phyloP scores from a whole-genome alignment of 1,140 invertebrate species.

The Drosophila varians region DNA sequence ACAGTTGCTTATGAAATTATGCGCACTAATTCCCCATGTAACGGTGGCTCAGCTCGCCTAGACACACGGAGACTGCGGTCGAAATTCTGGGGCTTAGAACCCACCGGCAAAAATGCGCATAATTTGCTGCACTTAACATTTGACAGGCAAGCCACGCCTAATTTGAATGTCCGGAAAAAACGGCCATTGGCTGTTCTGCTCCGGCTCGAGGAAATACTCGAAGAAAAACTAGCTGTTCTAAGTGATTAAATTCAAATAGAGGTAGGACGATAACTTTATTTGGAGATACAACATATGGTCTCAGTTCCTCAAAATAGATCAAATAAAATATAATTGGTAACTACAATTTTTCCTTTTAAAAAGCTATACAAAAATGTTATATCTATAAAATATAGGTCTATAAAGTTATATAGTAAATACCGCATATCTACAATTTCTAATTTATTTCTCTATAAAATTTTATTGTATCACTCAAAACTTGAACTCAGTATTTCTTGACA shows the following conservation, averaged over 20 bases:
- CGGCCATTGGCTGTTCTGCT: background rate
- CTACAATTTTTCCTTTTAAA: too few relatives aligned
- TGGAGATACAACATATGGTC: too few relatives aligned
- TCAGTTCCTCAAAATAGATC: too few relatives aligned
- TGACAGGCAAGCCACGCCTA: constrained; percentile 30
- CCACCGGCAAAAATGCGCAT: constrained; percentile 44
- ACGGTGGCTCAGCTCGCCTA: constrained; percentile 47
- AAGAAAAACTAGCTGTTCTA: background rate
- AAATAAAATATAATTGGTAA: too few relatives aligned
- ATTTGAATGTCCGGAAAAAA: constrained; percentile 18
- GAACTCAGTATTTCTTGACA: too few relatives aligned
- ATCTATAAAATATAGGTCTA: too few relatives aligned
- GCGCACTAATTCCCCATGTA: constrained; percentile 79
- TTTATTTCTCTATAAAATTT: too few relatives aligned
- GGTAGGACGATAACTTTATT: background rate
- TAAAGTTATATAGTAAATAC: too few relatives aligned
- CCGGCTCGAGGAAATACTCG: too few relatives aligned
- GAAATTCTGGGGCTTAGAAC: constrained; percentile 16
- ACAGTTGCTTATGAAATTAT: constrained; percentile 73
- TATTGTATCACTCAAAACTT: too few relatives aligned
- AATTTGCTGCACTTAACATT: constrained; percentile 54
- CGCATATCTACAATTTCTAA: too few relatives aligned
- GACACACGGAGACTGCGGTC: constrained; percentile 17
- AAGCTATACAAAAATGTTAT: too few relatives aligned
- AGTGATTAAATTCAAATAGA: constrained; percentile 1